Conservation (phyloP, 2,888 invertebrate species). For the Lasiommata megera region DNA sequence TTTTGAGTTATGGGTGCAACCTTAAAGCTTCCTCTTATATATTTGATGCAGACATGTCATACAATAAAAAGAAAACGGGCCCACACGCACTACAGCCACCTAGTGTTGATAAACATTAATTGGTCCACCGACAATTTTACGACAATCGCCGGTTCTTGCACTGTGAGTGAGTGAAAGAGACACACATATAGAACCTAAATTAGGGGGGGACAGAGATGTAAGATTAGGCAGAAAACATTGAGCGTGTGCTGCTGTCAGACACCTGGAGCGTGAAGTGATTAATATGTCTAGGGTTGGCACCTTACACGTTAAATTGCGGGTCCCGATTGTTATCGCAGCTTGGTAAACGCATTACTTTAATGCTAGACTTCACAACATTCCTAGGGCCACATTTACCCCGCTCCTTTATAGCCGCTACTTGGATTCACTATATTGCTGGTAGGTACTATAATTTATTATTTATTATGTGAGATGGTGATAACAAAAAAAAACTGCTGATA, state of each 20-base stretch:
- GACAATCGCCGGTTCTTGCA: slow-evolving; percentile 14
- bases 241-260: slow-evolving; percentile 30
- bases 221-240: slow-evolving; percentile 22
- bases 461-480: too few relatives aligned
- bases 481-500: too few relatives aligned
- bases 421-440: not conserved
- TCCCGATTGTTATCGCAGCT: slow-evolving; percentile 7
- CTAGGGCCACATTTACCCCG: slow-evolving; percentile 2
- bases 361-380: slow-evolving; percentile 1
- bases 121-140: slow-evolving; percentile 24
- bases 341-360: not conserved
- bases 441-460: too few relatives aligned
- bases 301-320: slow-evolving; percentile 8
- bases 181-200: slow-evolving; percentile 2
- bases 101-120: slow-evolving; percentile 26
- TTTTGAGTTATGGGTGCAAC: too few relatives aligned
- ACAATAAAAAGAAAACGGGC: not conserved
- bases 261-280: slow-evolving; percentile 36
- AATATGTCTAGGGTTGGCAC: slow-evolving; percentile 32
- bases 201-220: slow-evolving; percentile 26
- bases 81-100: slow-evolving; percentile 11
- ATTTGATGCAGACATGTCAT: not conserved
- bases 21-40: too few relatives aligned
- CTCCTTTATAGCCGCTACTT: not conserved
- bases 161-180: slow-evolving; percentile 2